Base-by-base conservation (phyloP, 2,797 vertebrate species). In the Nyctalus aviator region DNA sequence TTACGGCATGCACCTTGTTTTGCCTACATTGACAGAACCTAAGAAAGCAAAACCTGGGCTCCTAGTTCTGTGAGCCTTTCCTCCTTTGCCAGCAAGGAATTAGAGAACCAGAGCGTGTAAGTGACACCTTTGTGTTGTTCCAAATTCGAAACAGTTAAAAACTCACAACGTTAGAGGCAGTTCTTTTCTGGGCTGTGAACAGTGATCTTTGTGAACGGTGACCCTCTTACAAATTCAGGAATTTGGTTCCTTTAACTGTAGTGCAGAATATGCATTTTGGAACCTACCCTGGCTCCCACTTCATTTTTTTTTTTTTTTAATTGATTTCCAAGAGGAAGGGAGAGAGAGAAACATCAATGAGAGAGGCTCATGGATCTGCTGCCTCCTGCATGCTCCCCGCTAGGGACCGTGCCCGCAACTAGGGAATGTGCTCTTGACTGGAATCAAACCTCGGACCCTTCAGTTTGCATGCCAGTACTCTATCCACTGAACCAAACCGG, bases 231-330 rank as follows among this genome's bases (percentile, higher is more conserved):
- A 68, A 73, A 50, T 23, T 85, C 12, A 83, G 64, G 85, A 10
- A 44, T 94, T 81, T 55, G 57, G 35, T 76, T 91, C 68, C 35
- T 48, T 44, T 68, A 76, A 79, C 25, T 64, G 1, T 89, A 41
- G 75, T 18, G 23, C 68, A 93, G 73, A 94, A 71, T 66, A 23
- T 15, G 84, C 77, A 32, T 90, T 82, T 88, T 69, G 50, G 82
- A 73, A 82, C 62, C 68, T 41, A 77, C n/a, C 7, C 10, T 30
- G 68, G 21, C 13, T 64, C 53, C 50, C 46, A 41, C 50, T 53
- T 72, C 21, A 87, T 15, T 25, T 48, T 17, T 50, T 11, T 44
- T 6, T 44, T 6, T 44, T 44, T 44, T 44, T 44, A 44, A 50
- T 50, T 50, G 50, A 50, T 59, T 59, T 59, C 57, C 25, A 10